Evolutionary conservation across 2,797 vertebrate genomes (phyloP).

Genomic region (Poecilia wingei): DNA sequence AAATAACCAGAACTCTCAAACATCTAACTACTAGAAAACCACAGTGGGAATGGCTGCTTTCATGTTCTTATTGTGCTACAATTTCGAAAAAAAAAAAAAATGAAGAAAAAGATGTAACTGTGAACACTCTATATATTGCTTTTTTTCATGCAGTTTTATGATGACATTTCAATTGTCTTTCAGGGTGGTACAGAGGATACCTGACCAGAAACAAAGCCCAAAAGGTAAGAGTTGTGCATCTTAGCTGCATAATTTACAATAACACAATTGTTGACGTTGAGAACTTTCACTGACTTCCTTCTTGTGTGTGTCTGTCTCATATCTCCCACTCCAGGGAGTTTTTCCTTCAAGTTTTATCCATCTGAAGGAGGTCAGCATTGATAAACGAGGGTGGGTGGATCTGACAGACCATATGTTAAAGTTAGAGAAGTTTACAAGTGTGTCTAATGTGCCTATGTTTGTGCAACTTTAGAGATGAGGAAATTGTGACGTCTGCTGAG

Average conservation of each 20-base stretch:
- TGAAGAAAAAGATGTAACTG: not conserved
- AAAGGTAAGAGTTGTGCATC: slow-evolving; percentile 81
- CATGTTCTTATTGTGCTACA: not conserved
- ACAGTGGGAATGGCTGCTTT: not conserved
- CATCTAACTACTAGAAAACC: not conserved
- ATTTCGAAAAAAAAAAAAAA: too few relatives aligned
- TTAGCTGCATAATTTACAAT: not conserved
- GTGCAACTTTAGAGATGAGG: slow-evolving; percentile 78
- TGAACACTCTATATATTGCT: not conserved
- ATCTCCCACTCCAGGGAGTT: slow-evolving; percentile 82
- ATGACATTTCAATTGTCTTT: slow-evolving; percentile 31
- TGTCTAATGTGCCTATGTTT: not conserved
- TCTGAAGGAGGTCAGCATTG: slow-evolving; percentile 86
- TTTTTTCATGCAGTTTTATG: not conserved
- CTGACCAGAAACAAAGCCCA: slow-evolving; percentile 86
- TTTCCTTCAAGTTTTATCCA: slow-evolving; percentile 92
- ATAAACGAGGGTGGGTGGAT: slow-evolving; percentile 87
- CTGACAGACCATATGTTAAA: not conserved
- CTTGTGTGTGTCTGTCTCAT: not conserved
- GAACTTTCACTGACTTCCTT: not conserved
- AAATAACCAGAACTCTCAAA: not conserved
- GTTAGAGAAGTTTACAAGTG: not conserved
- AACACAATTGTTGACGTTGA: not conserved
- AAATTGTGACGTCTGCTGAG: slow-evolving; percentile 86
- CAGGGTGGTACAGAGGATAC: slow-evolving; percentile 93